Base-by-base conservation (phyloP, 2,888 invertebrate species). In the Auanema sp. region DNA sequence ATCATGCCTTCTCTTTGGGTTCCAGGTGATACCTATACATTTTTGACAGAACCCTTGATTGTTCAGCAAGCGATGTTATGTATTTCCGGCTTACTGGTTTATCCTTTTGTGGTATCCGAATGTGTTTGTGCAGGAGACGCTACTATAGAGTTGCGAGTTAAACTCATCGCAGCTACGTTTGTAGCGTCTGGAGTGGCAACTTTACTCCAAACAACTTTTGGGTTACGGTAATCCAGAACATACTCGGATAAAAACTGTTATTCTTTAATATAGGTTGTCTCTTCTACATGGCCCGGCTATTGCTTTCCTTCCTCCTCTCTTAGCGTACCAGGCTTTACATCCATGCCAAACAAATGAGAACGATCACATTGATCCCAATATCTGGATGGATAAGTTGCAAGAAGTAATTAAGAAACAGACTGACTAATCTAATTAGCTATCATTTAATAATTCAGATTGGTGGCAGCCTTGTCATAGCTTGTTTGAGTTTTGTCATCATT, bases 61-160 rank as follows among this genome's bases (percentile, higher is more conserved):
- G 64, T 76, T 0, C 69, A 79, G 78, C 79, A 79, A 74, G 73
- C 76, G 16, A 78, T 79, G 73, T 54, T 79, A 12, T 78, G 77
- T 58, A 74, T 80, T 57, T 76, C 77, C 18, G 76, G 79, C 44
- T 71, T 79, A 6, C 73, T 79, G 12, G 75, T 80, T 43, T 69
- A 71, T 44, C 79, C 79, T 12, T 75, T 78, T 53, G 59, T 79
- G 16, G 69, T 79, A 12, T 72, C 79, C 0, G 70, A 77, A n/a
- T 49, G 69, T 16, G 76, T 66, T 0, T 79, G 79, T 56, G 78
- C 79, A 0, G 79, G 79, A 11, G 71, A 72, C 12, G 71, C 64
- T 8, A 73, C 75, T 6, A 65, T 78, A 24, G 68, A 69, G n/a
- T 61, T 79, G 8, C 68, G 79, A 10, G 79, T 79, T 11, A 69